Percentiles rank a stretch among this genome's conserved stretches.
Evolutionary conservation across 2,113 vertebrate species (phyloP).

Genomic region (Ia io): DNA sequence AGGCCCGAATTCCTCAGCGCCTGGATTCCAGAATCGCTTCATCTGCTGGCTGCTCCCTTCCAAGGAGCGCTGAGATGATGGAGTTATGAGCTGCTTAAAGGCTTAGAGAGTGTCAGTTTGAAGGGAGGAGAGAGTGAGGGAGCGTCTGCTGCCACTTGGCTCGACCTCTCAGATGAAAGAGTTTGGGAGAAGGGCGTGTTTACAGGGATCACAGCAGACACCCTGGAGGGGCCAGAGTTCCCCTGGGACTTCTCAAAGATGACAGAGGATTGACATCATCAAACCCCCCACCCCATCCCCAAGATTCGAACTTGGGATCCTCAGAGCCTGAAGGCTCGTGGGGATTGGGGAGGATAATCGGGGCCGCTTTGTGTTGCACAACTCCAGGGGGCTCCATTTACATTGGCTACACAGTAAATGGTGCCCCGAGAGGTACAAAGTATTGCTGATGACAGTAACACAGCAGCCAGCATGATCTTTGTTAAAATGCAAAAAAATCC

Average conservation of each 20-base stretch:
- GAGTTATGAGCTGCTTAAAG: slow-evolving; percentile 44
- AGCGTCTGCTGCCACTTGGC: slow-evolving; percentile 2
- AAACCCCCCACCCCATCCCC: neutral
- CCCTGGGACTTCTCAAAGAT: neutral
- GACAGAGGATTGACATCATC: neutral
- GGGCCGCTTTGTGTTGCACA: too few relatives aligned
- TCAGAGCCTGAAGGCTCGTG: neutral
- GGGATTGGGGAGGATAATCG: neutral
- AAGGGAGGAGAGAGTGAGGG: neutral
- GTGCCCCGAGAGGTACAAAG: neutral
- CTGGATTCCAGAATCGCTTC: slow-evolving; percentile 33
- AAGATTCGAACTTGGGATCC: neutral
- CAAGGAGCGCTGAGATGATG: slow-evolving; percentile 31
- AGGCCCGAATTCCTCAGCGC: slow-evolving; percentile 58
- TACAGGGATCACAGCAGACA: neutral
- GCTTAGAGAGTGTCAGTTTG: slow-evolving; percentile 26
- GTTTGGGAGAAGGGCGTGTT: neutral
- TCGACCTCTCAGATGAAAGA: neutral
- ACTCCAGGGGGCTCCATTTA: neutral
- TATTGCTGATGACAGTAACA: neutral
- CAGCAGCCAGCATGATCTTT: neutral
- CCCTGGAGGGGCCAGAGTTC: neutral
- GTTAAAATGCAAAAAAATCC: neutral
- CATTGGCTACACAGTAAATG: neutral
- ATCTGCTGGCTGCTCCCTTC: slow-evolving; percentile 23